Conservation (phyloP, 2,797 vertebrate species). For the Ctenopoma multispine region DNA sequence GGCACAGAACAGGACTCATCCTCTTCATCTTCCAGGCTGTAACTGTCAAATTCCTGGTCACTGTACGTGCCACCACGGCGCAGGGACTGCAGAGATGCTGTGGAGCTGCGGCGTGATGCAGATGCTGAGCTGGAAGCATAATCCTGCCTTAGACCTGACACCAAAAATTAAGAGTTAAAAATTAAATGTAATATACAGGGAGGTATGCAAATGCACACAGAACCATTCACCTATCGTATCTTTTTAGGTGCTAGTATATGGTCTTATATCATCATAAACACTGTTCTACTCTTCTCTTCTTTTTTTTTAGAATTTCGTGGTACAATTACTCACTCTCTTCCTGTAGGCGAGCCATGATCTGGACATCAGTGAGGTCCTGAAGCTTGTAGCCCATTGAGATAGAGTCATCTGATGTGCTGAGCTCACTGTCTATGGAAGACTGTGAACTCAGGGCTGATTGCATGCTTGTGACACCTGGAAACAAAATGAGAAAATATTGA, state of each 20-base stretch:
- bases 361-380: slow-evolving; percentile 94
- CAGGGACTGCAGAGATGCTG: slow-evolving; percentile 91
- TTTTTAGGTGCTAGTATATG: not conserved
- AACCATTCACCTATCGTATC: not conserved
- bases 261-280: not conserved
- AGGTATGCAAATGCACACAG: not conserved
- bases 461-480: slow-evolving; percentile 83
- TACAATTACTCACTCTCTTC: slow-evolving; percentile 89
- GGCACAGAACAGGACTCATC: slow-evolving; percentile 85
- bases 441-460: slow-evolving; percentile 92
- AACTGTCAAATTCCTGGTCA: slow-evolving; percentile 93
- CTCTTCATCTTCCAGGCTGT: slow-evolving; percentile 92
- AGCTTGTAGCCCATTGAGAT: slow-evolving; percentile 96
- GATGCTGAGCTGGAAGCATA: slow-evolving; percentile 92
- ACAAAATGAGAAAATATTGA: slow-evolving; percentile 12
- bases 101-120: slow-evolving; percentile 91
- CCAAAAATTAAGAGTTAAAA: slow-evolving; percentile 14
- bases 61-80: slow-evolving; percentile 90
- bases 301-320: not conserved
- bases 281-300: not conserved
- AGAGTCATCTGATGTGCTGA: slow-evolving; percentile 94
- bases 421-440: slow-evolving; percentile 93
- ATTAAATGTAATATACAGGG: not conserved
- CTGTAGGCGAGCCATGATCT: slow-evolving; percentile 95
- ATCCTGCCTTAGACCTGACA: slow-evolving; percentile 91